Evolutionary conservation across 2,888 invertebrate genomes (phyloP).

Genomic region (Uloborus plumipes): DNA sequence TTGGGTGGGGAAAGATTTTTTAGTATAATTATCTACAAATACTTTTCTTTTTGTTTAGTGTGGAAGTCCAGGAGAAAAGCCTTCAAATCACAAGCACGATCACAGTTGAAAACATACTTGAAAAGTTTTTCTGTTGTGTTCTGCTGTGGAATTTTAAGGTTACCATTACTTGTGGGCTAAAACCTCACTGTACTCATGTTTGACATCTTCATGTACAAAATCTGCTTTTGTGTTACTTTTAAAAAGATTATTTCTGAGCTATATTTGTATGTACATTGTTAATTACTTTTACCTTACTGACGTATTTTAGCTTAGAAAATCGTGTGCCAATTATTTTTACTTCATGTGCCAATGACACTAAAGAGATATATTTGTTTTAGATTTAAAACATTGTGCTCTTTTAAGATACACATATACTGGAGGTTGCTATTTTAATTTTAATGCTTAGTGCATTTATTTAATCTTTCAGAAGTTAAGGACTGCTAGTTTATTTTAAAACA

Average conservation of each 20-base stretch:
- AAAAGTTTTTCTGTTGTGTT: not conserved
- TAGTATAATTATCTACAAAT: not conserved
- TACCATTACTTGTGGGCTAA: no score
- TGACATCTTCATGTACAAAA: no score
- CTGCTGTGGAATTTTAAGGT: no score
- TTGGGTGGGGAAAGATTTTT: not conserved
- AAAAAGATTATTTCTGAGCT: no score
- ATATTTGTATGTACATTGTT: no score
- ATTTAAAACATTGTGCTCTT: not conserved
- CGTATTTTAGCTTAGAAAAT: not conserved
- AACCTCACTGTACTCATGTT: no score
- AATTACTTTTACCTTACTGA: not conserved
- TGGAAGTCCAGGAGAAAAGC: slow-evolving; percentile 35
- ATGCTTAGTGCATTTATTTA: no score
- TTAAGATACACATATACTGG: no score
- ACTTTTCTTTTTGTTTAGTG: slow-evolving; percentile 9
- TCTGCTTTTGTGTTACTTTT: no score
- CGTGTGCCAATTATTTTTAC: slow-evolving; percentile 2
- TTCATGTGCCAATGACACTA: not conserved
- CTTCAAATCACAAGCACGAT: slow-evolving; percentile 29
- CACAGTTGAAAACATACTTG: slow-evolving; percentile 43
- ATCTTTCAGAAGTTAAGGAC: no score
- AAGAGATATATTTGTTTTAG: not conserved
- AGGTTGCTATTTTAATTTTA: no score
- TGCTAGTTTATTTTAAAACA: no score